Base-by-base conservation (phyloP, 2,888 invertebrate species). In the Elaeidobius kamerunicus region DNA sequence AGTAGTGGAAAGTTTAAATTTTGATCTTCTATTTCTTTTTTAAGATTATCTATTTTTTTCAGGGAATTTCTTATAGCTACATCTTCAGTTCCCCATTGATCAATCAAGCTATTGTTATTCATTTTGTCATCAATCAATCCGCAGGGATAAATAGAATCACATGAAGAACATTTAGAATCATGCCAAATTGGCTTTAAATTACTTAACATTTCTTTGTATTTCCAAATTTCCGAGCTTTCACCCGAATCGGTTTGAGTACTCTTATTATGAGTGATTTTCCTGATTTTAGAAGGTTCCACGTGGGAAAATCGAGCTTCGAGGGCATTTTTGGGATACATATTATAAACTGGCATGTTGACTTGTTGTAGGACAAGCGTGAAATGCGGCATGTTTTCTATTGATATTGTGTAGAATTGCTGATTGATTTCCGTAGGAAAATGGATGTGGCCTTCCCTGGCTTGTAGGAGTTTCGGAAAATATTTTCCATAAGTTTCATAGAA, bases 401-500 rank as follows among this genome's bases (percentile, higher is more conserved):
- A 17, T n/a, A 58, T 46, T 16, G 44, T 53, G 44, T 56, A 54
- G 45, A 16, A 50, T 45, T 17, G 48, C 35, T 14, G 52, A 44
- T 6, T 56, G 34, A 18, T 43, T 35, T 27, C 36, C 11, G 14
- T 40, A 15, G 45, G 35, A 38, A 19, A 15, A 12, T 15, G 16
- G 9, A 15, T 39, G 30, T 20, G 32, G 2, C 12, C 32, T 7
- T 55, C 50, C 20, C 59, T 51, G 11, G 57, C 30, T n/a, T 56
- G 40, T 14, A 56, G 45, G 6, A 63, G 52, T 20, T 58, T 48
- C 3, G 46, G 53, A 34, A 63, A 61, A n/a, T 52, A 45, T 1
- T 54, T 50, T 6, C 59, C 61, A 34, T 63, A 63, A n/a, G 51
- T 49, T 23, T 59, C 58, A 39, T 57, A 49, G 35, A 55, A 60